Base-by-base conservation (phyloP, 2,113 vertebrate genomes). In the Ibidorhyncha struthersii region DNA sequence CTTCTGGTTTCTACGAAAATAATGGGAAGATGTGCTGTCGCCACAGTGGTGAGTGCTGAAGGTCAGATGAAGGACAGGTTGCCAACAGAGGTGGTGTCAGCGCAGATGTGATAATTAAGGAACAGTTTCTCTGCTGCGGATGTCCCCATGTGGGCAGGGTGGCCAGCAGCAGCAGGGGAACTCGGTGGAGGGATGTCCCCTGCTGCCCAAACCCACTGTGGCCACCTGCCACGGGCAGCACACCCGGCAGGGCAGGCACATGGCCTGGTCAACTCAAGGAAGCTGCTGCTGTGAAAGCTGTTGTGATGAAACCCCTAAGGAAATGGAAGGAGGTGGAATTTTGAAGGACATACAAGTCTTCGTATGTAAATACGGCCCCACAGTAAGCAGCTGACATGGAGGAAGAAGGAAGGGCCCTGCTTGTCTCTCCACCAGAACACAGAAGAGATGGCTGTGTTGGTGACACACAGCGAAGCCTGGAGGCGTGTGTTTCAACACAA, bases 1-100 rank as follows among this genome's bases (percentile, higher is more conserved):
- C 2, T 1, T 18, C 12, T 2, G 2, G 0, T 45, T 59, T 21
- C 71, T 59, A 0, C 17, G 25, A 59, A 81, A 56, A 67, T 13
- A n/a, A 36, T 4, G 16, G 55, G 41, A 81, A 59, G 56, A 17
- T 6, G 40, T 21, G 13, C 55, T 62, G 30, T 29, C 36, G 69
- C 36, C 9, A 17, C 20, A 38, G n/a, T 59, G 67, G 49, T 0
- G 9, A 65, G 63, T 7, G 32, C 29, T 50, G 69, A 71, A 82
- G 86, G 65, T 41, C 65, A 81, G 34, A 30, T 27, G 79, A 71
- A 58, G 82, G 67, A 32, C 40, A 63, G 32, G 50, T 41, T 91
- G 41, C 34, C 0, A 1, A 40, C 23, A 58, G 53, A 56, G n/a
- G 22, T 1, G 1, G 9, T 59, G 32, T 49, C 45, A 12, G 27